A percentile compares a stretch with the other conserved stretches of the same genome.
Conservation (phyloP, 2,113 vertebrate species). For the Nesoenas mayeri region DNA sequence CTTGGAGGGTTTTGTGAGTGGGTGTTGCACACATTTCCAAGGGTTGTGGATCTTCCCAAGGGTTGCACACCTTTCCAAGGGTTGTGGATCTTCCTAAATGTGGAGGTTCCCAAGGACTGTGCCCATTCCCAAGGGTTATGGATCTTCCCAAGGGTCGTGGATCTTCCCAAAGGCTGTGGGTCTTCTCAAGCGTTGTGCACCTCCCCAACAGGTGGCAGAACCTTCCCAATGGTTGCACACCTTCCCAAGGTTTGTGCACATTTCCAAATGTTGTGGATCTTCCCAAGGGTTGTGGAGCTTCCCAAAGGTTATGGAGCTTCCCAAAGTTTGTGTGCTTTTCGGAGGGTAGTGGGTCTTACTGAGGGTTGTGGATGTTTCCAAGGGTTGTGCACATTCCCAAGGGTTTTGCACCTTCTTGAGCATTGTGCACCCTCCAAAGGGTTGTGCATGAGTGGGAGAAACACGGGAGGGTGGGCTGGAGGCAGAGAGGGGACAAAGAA, state of each 20-base stretch:
- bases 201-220: too few relatives aligned
- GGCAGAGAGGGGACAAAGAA: background rate
- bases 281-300: fast-evolving
- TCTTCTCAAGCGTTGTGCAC: fast-evolving
- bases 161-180: fast-evolving
- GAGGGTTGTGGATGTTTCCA: background rate
- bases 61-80: fast-evolving
- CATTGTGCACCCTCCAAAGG: background rate
- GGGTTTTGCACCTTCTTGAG: background rate
- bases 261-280: background rate
- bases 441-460: background rate
- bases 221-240: background rate
- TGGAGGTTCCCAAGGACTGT: background rate
- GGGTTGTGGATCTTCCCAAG: background rate
- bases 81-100: background rate
- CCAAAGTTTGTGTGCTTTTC: fast-evolving
- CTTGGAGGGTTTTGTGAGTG: background rate
- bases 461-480: too few relatives aligned
- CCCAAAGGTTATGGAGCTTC: fast-evolving
- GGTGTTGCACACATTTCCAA: too few relatives aligned
- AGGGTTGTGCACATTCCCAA: background rate
- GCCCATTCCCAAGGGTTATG: background rate
- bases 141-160: background rate
- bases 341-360: fast-evolving
- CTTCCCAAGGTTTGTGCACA: background rate